Conservation (phyloP, 2,113 vertebrate species). For the Gracilinanus agilis region DNA sequence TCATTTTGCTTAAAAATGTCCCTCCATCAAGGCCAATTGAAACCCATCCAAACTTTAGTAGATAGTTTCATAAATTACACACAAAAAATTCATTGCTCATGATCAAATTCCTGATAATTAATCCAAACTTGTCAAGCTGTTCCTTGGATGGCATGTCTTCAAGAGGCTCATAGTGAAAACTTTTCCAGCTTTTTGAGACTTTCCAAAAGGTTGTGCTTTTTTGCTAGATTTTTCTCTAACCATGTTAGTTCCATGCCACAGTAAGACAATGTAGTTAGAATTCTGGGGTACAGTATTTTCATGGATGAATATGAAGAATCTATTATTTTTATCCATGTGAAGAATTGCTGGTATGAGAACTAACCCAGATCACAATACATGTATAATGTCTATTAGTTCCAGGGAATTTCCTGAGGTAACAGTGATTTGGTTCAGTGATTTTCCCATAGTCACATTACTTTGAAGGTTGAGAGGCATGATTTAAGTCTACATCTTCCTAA, state of each 20-base stretch:
- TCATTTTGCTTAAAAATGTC: neutral
- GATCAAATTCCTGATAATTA: neutral
- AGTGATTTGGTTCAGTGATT: neutral
- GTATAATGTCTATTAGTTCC: neutral
- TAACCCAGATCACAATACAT: neutral
- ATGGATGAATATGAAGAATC: neutral
- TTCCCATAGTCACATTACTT: neutral
- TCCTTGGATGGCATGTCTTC: neutral
- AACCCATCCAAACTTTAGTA: neutral
- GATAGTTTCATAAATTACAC: neutral
- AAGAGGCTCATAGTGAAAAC: neutral
- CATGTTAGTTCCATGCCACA: neutral
- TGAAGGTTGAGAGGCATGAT: neutral
- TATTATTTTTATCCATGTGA: neutral
- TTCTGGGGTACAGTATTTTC: neutral
- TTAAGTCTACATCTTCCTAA: neutral
- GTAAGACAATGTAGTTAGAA: neutral
- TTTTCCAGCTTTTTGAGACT: neutral
- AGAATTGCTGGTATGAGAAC: neutral
- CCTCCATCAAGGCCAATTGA: neutral
- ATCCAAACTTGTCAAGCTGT: neutral
- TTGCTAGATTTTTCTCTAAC: neutral
- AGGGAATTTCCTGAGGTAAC: neutral
- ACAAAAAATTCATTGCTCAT: neutral
- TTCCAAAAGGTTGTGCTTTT: neutral